phyloP scores from a whole-genome alignment of 2,888 invertebrate species.

The Drosophila mimetica region DNA sequence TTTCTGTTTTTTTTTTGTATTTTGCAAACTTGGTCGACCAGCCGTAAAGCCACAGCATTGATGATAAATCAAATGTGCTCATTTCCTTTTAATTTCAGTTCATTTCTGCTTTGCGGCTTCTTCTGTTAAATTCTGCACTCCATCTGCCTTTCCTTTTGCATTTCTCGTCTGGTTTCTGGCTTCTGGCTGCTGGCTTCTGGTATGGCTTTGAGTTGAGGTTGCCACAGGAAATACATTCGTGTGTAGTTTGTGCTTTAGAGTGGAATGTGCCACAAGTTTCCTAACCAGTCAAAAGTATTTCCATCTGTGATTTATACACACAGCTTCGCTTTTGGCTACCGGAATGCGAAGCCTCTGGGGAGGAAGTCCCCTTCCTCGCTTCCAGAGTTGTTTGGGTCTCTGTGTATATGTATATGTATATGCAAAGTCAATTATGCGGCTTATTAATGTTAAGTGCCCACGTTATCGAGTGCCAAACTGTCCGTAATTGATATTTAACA shows the following conservation, averaged over 20 bases:
- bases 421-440: constrained; percentile 42
- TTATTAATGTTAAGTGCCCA: constrained; percentile 38
- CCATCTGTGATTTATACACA: constrained; percentile 13
- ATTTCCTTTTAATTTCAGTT: constrained; percentile 78
- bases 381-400: neutral
- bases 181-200: constrained; percentile 1
- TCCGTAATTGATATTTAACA: constrained; percentile 51
- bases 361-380: too few relatives aligned
- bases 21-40: neutral
- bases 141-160: constrained; percentile 15
- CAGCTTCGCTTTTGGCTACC: constrained; percentile 2
- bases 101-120: constrained; percentile 54
- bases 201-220: constrained; percentile 39
- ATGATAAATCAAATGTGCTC: constrained; percentile 78
- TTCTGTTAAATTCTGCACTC: constrained; percentile 15
- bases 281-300: constrained; percentile 53
- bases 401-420: too few relatives aligned
- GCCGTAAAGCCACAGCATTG: constrained; percentile 57
- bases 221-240: constrained; percentile 30
- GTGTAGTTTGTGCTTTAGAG: constrained; percentile 22
- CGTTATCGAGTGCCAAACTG: neutral
- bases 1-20: neutral
- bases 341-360: constrained; percentile 1
- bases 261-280: constrained; percentile 40
- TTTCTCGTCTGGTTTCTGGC: constrained; percentile 17